A percentile compares a stretch with the other conserved stretches of the same genome.
These are phyloP conservation scores for Drosophila antonietae DNA, from an alignment of 2,888 invertebrate genomes.

Conservation along the genomic window DNA sequence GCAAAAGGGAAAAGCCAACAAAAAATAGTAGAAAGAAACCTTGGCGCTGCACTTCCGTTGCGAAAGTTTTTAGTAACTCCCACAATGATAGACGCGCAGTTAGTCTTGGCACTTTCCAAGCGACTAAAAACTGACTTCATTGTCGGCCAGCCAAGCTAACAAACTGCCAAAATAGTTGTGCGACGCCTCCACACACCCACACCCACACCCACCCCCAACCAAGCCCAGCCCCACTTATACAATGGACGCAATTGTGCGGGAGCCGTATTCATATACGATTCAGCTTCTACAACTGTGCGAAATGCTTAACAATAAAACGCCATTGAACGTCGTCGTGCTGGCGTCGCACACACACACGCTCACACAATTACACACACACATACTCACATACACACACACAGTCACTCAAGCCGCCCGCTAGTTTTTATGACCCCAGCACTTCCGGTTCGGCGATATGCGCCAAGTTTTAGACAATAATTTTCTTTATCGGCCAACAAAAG, in stretches of 20 bases:
- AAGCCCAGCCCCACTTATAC: background rate
- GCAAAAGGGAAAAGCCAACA: slow-evolving; percentile 35
- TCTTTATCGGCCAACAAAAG: slow-evolving; percentile 65
- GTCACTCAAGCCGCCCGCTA: slow-evolving; percentile 59
- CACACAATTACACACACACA: slow-evolving; percentile 20
- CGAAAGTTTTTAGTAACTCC: slow-evolving; percentile 72
- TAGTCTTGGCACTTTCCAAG: slow-evolving; percentile 70
- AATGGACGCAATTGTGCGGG: slow-evolving; percentile 12
- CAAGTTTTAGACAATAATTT: slow-evolving; percentile 80
- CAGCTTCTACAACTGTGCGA: slow-evolving; percentile 62
- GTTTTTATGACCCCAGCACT: slow-evolving; percentile 73
- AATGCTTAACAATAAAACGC: slow-evolving; percentile 73
- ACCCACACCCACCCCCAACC: background rate
- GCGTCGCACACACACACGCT: slow-evolving; percentile 48
- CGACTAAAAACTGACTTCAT: slow-evolving; percentile 76
- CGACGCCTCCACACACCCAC: background rate
- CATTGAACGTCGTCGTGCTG: slow-evolving; percentile 70
- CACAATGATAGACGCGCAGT: slow-evolving; percentile 58
- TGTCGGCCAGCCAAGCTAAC: slow-evolving; percentile 72
- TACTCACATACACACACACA: slow-evolving; percentile 14
- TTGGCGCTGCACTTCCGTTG: slow-evolving; percentile 65
- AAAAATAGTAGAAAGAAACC: slow-evolving; percentile 13
- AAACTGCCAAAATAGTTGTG: slow-evolving; percentile 75
- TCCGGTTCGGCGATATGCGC: slow-evolving; percentile 75
- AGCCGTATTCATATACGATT: slow-evolving; percentile 51